Evolutionary conservation across 2,888 invertebrate genomes (phyloP).

Genomic region (Harmothoe impar): DNA sequence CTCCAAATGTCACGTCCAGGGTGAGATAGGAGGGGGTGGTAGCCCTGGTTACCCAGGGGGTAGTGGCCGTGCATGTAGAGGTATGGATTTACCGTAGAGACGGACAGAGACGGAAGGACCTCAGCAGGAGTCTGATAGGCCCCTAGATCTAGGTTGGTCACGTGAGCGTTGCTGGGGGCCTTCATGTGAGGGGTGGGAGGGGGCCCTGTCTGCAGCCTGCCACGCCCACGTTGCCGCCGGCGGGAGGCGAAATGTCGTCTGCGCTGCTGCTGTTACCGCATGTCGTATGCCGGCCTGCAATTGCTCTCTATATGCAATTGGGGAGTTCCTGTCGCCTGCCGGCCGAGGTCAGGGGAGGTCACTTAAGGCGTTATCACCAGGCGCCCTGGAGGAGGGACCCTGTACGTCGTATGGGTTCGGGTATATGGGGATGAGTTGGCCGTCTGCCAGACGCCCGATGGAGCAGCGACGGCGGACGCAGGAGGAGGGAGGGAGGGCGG

Average conservation of each 20-base stretch:
- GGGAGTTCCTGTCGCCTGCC: not conserved
- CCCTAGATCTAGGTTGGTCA: constrained; percentile 9
- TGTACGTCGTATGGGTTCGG: not conserved
- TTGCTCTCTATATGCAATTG: not conserved
- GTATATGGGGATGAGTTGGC: not conserved
- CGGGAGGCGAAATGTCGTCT: not conserved
- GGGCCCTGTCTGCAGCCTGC: not conserved
- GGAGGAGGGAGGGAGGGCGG: not conserved
- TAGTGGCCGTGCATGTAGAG: too few relatives aligned
- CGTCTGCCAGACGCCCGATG: not conserved
- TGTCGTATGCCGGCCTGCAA: not conserved
- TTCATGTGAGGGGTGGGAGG: not conserved
- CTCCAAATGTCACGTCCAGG: too few relatives aligned
- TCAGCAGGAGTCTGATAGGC: too few relatives aligned
- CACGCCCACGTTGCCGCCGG: not conserved
- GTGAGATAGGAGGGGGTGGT: too few relatives aligned
- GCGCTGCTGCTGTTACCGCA: not conserved
- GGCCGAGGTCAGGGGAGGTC: not conserved
- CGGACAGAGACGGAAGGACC: too few relatives aligned
- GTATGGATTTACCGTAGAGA: too few relatives aligned
- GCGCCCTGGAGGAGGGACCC: not conserved
- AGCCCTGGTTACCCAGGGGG: too few relatives aligned
- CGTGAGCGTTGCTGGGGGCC: not conserved
- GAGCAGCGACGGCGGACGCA: not conserved
- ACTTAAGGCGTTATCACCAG: not conserved